Conservation (phyloP, 1,140 invertebrate genomes). For the Scaptomyza hsui region DNA sequence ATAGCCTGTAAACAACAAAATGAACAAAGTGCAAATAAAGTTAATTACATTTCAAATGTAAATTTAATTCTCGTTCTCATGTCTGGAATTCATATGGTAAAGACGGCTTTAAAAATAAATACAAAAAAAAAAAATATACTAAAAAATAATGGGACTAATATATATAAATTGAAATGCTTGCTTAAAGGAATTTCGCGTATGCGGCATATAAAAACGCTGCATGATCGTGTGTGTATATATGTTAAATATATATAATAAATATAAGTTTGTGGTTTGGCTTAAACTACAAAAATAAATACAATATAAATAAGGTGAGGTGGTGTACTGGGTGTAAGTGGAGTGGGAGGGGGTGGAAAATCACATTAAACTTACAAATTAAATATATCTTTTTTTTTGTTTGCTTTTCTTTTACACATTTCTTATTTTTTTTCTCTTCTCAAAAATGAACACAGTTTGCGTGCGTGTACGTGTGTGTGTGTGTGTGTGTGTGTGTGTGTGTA, state of each 20-base stretch:
- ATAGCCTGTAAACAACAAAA: neutral
- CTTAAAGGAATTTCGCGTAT: neutral
- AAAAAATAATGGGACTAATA: too few species aligned
- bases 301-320: constrained; percentile 44
- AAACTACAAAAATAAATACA: constrained; percentile 60
- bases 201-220: constrained; percentile 30
- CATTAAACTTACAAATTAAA: constrained; percentile 76
- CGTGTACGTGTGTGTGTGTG: constrained; percentile 46
- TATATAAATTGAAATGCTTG: constrained; percentile 20
- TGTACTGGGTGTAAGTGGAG: constrained; percentile 25
- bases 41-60: constrained; percentile 75
- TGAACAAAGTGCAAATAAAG: constrained; percentile 17
- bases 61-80: constrained; percentile 82
- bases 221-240: constrained; percentile 24
- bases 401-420: neutral
- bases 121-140: neutral
- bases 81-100: constrained; percentile 24
- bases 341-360: constrained; percentile 50
- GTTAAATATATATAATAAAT: constrained; percentile 16
- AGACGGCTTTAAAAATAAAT: constrained; percentile 87
- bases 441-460: constrained; percentile 80
- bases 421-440: constrained; percentile 9
- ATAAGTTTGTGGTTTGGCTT: constrained; percentile 36
- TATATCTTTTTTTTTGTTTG: constrained; percentile 32
- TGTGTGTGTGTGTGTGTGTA: constrained; percentile 11